Evolutionary conservation across 2,797 vertebrate genomes (phyloP), one percentile per base, ranked within the genome.

Genomic region (Alectoris magna): DNA sequence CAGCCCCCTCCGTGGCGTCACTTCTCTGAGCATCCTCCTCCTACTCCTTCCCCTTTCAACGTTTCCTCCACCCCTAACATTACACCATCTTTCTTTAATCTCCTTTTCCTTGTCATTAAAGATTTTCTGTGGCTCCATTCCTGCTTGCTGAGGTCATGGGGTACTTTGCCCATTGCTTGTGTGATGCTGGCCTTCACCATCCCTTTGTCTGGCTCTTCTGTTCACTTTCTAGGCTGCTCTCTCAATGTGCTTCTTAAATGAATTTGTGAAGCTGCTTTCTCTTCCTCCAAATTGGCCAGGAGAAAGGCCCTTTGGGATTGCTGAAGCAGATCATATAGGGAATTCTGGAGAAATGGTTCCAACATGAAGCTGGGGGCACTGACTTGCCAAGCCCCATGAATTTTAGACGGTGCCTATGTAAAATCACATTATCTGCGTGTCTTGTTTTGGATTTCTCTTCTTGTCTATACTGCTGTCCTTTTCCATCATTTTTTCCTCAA

Each of bases 231-330:
- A 0, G 7, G 39, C 43, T 78, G n/a, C 21, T 79, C 27, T 64
- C 90, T 64, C 51, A 19, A 23, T 53, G 27, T 82, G 36, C 34
- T 88, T 11, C 63, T 91, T 75, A 62, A 72, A 46, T 0, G 1
- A 13, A 36, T 85, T 49, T 13, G 1, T 36, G 51, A 62, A 88
- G 75, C 39, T 2, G 1, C 16, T 91, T 6, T 26, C 58, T 76
- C 44, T 80, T 87, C 38, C 19, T 84, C 76, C 6, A 26, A 5
- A 46, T 48, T 74, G 26, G n/a, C 3, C 21, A 56, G 39, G 75
- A 59, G 81, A 87, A 93, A 90, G 55, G 5, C 14, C 53, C 63
- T 72, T 91, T 84, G 64, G 23, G 70, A 84, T 81, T 76, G 19
- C 34, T 82, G 10, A 13, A 64, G 27, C 24, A 64, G 79, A 6